Evolutionary conservation across 2,888 invertebrate species (phyloP), one percentile per base, ranked within the genome.

Genomic region (Eupithecia pulchellata): DNA sequence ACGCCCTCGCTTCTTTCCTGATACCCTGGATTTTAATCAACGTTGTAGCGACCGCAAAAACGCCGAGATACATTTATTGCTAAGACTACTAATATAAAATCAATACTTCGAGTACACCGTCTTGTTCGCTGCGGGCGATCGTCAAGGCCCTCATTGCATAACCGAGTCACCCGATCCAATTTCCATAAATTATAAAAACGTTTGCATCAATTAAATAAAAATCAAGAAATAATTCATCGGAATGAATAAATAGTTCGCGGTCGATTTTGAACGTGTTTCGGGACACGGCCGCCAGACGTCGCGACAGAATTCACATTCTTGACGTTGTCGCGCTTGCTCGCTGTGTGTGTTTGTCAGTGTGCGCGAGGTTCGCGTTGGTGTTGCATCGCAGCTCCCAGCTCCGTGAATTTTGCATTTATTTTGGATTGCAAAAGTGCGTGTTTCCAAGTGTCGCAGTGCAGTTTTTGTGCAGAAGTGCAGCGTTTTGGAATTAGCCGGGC

Each of bases 301-400:
- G 85, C 81, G 60, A 58, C 57, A 68, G 27, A 39, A 27, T 62
- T 71, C 75, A 70, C 75, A 81, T 85, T 71, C 75, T 82, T 85
- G 84, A 85, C 80, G 88, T 88, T 84, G 87, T 79, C 84, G 85
- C 82, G 89, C 88, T 82, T 91, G 91, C 86, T 83, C 32, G 3
- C 9, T 8, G 1, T 20, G 9, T n/a, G 17, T 1, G 39, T 39
- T 25, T 4, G 36, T 82, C 84, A 85, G 86, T 87, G 71, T 81
- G 89, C 85, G 86, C 90, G 85, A 91, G 83, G 87, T 92, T 93
- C 93, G 86, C 86, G 77, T 78, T 77, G 78, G 84, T 86, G 87
- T 83, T 87, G 86, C 85, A 82, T 78, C 81, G 82, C 86, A 76
- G 77, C 76, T 73, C 71, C 80, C 83, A 84, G 88, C 84, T 82